phyloP scores from a whole-genome alignment of 2,888 invertebrate species.

The Pterobdella sp. region DNA sequence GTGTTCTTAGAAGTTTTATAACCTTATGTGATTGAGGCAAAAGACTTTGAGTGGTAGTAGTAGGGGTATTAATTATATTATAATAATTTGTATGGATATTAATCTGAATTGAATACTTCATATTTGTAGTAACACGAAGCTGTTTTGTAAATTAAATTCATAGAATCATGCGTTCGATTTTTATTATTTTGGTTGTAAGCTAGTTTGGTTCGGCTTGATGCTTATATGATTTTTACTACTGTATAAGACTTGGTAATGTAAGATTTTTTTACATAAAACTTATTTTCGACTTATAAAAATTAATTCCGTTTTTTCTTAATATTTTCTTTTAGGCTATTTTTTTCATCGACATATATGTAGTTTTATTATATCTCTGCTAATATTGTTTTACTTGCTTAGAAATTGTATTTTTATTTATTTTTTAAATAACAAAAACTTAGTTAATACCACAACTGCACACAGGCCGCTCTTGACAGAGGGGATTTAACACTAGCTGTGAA shows the following conservation, averaged over 20 bases:
- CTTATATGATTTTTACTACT: neutral
- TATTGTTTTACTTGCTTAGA: neutral
- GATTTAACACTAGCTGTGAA: slow-evolving; percentile 73
- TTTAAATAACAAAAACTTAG: neutral
- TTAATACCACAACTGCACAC: neutral
- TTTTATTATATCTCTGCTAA: neutral
- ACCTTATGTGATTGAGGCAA: too few relatives aligned
- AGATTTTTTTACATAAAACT: too few relatives aligned
- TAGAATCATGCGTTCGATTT: too few relatives aligned
- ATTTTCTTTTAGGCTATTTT: neutral
- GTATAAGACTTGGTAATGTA: neutral
- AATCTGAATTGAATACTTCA: too few relatives aligned
- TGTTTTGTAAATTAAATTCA: too few relatives aligned
- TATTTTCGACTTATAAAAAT: too few relatives aligned
- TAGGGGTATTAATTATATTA: too few relatives aligned
- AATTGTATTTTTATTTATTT: neutral
- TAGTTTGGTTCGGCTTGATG: neutral
- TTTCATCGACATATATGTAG: neutral
- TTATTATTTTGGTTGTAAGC: too few relatives aligned
- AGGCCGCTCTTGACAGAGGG: slow-evolving; percentile 75
- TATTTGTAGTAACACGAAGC: too few relatives aligned
- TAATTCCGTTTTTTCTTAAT: neutral
- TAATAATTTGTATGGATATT: too few relatives aligned
- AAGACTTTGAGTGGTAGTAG: too few relatives aligned
- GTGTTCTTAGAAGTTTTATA: too few relatives aligned